Conservation (phyloP, 1,140 invertebrate species). For the Halyomorpha halys region DNA sequence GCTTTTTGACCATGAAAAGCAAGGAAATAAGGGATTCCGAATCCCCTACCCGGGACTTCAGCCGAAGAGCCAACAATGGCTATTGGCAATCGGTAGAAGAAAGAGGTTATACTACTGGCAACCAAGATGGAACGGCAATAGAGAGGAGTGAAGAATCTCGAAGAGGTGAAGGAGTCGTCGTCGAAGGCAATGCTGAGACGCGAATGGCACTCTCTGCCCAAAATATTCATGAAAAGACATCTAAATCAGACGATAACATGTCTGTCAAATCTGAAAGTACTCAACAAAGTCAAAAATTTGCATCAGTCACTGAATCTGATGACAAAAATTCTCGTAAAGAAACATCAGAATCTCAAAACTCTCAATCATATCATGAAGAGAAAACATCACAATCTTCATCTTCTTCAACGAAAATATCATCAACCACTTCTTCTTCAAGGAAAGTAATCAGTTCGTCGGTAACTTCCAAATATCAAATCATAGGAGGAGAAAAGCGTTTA, state of each 20-base stretch:
- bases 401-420: neutral
- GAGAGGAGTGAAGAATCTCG: conserved; percentile 18
- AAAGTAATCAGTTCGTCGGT: conserved; percentile 17
- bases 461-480: neutral
- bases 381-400: conserved; percentile 1
- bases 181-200: conserved; percentile 26
- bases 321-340: conserved; percentile 18
- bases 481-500: neutral
- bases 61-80: conserved; percentile 24
- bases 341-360: conserved; percentile 11
- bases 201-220: conserved; percentile 15
- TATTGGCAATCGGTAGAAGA: conserved; percentile 31
- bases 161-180: conserved; percentile 21
- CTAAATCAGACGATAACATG: conserved; percentile 21
- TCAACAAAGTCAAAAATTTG: conserved; percentile 5
- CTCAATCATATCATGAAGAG: neutral
- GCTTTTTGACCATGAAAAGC: conserved; percentile 59
- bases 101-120: conserved; percentile 22
- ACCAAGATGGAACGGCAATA: conserved; percentile 18
- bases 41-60: conserved; percentile 54
- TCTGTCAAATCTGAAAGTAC: conserved; percentile 8
- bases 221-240: conserved; percentile 20
- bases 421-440: conserved; percentile 23
- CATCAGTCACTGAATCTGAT: conserved; percentile 26
- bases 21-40: conserved; percentile 65